Conservation (phyloP, 1,140 invertebrate species). For the Achatina immaculata region DNA sequence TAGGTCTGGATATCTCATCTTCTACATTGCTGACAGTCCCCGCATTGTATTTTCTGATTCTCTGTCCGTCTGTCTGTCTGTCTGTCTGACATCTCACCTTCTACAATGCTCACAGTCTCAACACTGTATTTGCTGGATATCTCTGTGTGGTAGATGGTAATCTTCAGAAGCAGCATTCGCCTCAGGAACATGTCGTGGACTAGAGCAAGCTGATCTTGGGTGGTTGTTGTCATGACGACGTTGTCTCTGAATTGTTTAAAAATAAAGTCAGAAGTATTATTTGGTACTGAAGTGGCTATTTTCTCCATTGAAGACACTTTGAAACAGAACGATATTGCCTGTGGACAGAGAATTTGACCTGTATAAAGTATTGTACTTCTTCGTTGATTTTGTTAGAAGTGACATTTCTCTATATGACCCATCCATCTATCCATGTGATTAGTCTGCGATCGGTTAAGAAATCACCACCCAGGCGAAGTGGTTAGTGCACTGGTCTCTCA, state of each 20-base stretch:
- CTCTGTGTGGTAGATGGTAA: slow-evolving; percentile 49
- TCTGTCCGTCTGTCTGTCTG: background rate
- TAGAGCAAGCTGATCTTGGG: slow-evolving; percentile 41
- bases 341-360: too few relatives aligned
- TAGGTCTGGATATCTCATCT: slow-evolving; percentile 21
- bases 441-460: too few relatives aligned
- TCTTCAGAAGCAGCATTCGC: slow-evolving; percentile 39
- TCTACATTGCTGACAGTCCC: slow-evolving; percentile 47
- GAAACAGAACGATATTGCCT: too few relatives aligned
- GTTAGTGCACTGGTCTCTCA: too few relatives aligned
- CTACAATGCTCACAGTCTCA: slow-evolving; percentile 48
- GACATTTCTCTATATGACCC: too few relatives aligned
- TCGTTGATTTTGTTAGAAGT: too few relatives aligned
- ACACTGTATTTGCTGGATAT: slow-evolving; percentile 50
- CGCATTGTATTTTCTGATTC: slow-evolving; percentile 36
- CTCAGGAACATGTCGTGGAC: slow-evolving; percentile 39
- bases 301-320: too few relatives aligned
- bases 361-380: too few relatives aligned
- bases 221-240: slow-evolving; percentile 40
- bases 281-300: background rate
- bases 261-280: too few relatives aligned
- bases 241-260: slow-evolving; percentile 30
- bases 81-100: slow-evolving; percentile 34
- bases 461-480: too few relatives aligned
- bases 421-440: too few relatives aligned